Base-by-base conservation (phyloP, 2,888 invertebrate genomes). In the Uropetala carovei region DNA sequence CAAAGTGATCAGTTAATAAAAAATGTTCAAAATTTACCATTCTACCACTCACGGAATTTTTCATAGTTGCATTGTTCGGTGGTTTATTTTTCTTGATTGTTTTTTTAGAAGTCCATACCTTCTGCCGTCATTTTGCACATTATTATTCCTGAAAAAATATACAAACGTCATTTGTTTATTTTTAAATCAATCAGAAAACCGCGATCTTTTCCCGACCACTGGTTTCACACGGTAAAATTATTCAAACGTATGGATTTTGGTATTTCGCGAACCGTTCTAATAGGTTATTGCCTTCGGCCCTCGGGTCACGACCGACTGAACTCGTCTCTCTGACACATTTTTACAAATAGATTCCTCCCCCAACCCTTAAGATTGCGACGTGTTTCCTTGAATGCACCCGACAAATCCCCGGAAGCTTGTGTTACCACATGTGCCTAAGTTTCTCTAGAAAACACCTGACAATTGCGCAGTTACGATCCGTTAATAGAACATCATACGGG, bases 321-420 rank as follows among this genome's bases (percentile, higher is more conserved):
- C 68, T 18, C 85, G 27, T 18, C 4, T 27, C 68, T 30, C n/a
- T 89, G 89, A 68, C 89, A 89, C 64, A 89, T 27, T 43, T 89
- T 64, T 89, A 89, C 89, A 89, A 89, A 89, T 89, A 89, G 89
- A 14, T 9, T 64, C 64, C 27, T 30, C 27, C 59, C 30, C 22
- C n/a, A n/a, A n/a, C n/a, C 18, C 86, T 16, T n/a, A 57, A 60
- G 60, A 60, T 22, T 86, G 30, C 60, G 16, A 11, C 18, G 14
- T 10, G 30, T 60, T 86, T 89, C 64, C 64, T 89, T 58, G 68
- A 18, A 64, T 64, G 30, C 13, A 22, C 10, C 11, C 27, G 68
- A 9, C 68, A n/a, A 18, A 27, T 75, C 27, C 22, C 75, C 75
- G 22, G 75, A 75, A 75, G 75, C 22, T 22, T 27, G 10, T 75